These are phyloP conservation scores for Proctacanthus coquilletti DNA, from an alignment of 1,140 invertebrate genomes.

Conservation along the genomic window DNA sequence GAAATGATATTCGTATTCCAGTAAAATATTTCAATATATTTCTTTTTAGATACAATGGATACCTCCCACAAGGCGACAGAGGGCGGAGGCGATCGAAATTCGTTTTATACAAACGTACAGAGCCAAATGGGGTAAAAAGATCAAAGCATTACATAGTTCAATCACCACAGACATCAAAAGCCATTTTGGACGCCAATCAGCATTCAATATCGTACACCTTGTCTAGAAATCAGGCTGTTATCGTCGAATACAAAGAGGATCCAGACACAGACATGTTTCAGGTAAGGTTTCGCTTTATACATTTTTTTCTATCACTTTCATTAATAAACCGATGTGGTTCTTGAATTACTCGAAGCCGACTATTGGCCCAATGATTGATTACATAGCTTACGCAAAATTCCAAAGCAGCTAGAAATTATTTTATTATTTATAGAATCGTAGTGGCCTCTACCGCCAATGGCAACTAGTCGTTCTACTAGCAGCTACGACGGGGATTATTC, in stretches of 20 bases:
- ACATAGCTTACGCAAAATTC: too few species aligned
- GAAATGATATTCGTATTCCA: too few species aligned
- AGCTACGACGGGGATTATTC: too few species aligned
- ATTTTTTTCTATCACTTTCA: too few species aligned
- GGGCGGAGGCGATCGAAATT: slow-evolving; percentile 88
- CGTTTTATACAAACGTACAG: slow-evolving; percentile 65
- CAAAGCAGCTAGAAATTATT: too few species aligned
- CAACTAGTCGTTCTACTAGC: too few species aligned
- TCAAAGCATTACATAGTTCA: slow-evolving; percentile 92
- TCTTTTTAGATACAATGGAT: slow-evolving; percentile 81
- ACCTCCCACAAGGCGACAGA: slow-evolving; percentile 78
- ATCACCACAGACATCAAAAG: slow-evolving; percentile 75
- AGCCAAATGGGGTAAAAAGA: slow-evolving; percentile 83
- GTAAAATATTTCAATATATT: too few species aligned
- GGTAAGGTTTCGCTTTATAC: slow-evolving; percentile 38
- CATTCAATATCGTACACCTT: slow-evolving; percentile 97
- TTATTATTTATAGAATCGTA: too few species aligned
- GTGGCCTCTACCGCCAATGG: too few species aligned
- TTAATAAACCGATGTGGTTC: not conserved
- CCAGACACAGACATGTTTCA: slow-evolving; percentile 97
- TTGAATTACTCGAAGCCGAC: too few species aligned
- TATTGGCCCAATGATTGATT: too few species aligned
- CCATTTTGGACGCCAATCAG: slow-evolving; percentile 75
- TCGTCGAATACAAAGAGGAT: slow-evolving; percentile 92
- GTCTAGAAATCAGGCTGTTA: slow-evolving; percentile 89